Evolutionary conservation across 1,140 invertebrate species (phyloP).

Genomic region (Drosophila santomea): DNA sequence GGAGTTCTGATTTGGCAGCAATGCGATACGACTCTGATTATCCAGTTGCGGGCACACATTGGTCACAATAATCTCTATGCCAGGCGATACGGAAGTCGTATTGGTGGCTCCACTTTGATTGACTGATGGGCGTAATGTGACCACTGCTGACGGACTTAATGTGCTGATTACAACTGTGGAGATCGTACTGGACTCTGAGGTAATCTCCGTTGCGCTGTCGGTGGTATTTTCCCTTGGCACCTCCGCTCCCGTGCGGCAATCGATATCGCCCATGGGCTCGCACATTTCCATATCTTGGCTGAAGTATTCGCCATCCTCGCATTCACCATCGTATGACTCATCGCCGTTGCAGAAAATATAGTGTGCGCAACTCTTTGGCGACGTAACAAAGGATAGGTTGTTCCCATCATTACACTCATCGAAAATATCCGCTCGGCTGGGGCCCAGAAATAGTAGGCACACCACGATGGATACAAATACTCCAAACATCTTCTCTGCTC

Average conservation of each 20-base stretch:
- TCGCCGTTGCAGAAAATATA: slow-evolving; percentile 71
- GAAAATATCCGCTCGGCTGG: slow-evolving; percentile 45
- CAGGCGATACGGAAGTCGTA: not conserved
- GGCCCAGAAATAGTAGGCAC: not conserved
- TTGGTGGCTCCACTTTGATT: not conserved
- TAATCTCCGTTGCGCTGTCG: slow-evolving; percentile 1
- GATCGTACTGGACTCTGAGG: not conserved
- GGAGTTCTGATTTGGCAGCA: slow-evolving; percentile 65
- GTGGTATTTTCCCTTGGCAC: not conserved
- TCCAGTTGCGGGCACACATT: slow-evolving; percentile 60
- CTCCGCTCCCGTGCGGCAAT: slow-evolving; percentile 55
- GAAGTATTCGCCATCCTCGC: slow-evolving; percentile 67
- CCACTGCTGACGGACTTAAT: not conserved
- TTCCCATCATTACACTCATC: slow-evolving; percentile 50
- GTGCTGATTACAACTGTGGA: slow-evolving; percentile 2
- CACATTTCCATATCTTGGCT: slow-evolving; percentile 60
- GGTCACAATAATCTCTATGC: slow-evolving; percentile 30
- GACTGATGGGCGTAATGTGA: not conserved
- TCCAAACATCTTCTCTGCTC: slow-evolving; percentile 23
- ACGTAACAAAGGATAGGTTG: slow-evolving; percentile 46
- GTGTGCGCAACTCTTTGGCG: slow-evolving; percentile 59
- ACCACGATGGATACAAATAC: not conserved
- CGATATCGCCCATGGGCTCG: slow-evolving; percentile 65
- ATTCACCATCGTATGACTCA: slow-evolving; percentile 75
- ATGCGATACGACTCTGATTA: slow-evolving; percentile 52